Conservation (phyloP, 2,888 invertebrate species). For the Xanthorhoe designata region DNA sequence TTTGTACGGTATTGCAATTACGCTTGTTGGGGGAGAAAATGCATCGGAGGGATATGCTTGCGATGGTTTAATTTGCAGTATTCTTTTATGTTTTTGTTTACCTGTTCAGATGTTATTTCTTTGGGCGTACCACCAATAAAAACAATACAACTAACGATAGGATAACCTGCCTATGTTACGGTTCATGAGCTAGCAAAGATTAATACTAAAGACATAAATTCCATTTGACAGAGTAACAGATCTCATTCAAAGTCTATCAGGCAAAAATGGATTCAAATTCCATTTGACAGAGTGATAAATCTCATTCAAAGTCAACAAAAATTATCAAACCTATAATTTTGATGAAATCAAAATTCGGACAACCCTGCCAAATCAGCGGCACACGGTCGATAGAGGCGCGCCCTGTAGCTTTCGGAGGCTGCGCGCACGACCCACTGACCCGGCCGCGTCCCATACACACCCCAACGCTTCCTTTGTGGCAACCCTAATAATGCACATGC, state of each 20-base stretch:
- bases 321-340: background rate
- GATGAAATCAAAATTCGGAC: slow-evolving; percentile 48
- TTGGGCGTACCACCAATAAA: background rate
- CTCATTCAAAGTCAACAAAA: background rate
- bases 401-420: slow-evolving; percentile 80
- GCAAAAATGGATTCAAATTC: no score
- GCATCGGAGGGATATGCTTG: slow-evolving; percentile 44
- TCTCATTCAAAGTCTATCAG: background rate
- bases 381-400: slow-evolving; percentile 84
- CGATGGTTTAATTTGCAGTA: slow-evolving; percentile 43
- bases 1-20: slow-evolving; percentile 53
- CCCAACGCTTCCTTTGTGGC: slow-evolving; percentile 50
- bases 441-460: slow-evolving; percentile 66
- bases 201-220: no score
- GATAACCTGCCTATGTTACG: background rate
- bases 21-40: slow-evolving; percentile 49
- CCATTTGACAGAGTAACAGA: background rate
- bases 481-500: slow-evolving; percentile 64
- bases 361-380: slow-evolving; percentile 70
- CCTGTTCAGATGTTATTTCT: background rate
- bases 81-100: slow-evolving; percentile 15
- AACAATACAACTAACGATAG: background rate
- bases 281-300: background rate
- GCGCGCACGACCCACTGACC: slow-evolving; percentile 89
- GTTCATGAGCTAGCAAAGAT: background rate